phyloP scores from a whole-genome alignment of 2,888 invertebrate genomes.

The Caenorhabditis parvicauda region DNA sequence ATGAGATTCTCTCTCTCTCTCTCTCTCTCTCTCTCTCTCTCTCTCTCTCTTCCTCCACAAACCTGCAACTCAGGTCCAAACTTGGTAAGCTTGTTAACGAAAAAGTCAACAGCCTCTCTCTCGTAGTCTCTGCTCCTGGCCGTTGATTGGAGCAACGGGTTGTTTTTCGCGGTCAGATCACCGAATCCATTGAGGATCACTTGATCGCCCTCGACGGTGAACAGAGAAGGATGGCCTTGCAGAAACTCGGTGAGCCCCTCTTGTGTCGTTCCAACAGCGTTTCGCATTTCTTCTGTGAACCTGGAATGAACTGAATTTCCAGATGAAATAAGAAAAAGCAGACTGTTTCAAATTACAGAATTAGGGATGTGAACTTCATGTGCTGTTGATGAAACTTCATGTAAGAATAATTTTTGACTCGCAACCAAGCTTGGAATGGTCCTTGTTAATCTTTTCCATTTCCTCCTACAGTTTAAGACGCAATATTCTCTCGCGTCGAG shows the following conservation, averaged over 20 bases:
- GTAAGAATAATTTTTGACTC: too few species aligned
- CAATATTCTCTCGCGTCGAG: too few species aligned
- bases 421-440: too few species aligned
- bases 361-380: too few species aligned
- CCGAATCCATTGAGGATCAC: constrained; percentile 62
- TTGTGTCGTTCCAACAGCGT: constrained; percentile 66
- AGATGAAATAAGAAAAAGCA: too few species aligned
- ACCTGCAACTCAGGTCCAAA: constrained; percentile 90
- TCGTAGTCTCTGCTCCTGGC: constrained; percentile 74
- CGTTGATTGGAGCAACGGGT: constrained; percentile 51
- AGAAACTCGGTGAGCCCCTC: constrained; percentile 87
- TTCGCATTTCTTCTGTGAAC: constrained; percentile 97
- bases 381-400: too few species aligned
- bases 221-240: constrained; percentile 76
- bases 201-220: constrained; percentile 84
- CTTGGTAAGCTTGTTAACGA: constrained; percentile 87
- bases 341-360: not conserved
- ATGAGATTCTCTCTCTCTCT: too few species aligned
- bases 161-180: constrained; percentile 62
- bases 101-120: constrained; percentile 94
- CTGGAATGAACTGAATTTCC: constrained; percentile 3
- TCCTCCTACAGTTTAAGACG: too few species aligned
- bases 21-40: not conserved
- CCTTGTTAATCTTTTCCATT: too few species aligned
- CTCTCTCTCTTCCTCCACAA: not conserved